Conservation (phyloP, 2,888 invertebrate genomes). For the Lasioglossum zephyrum region DNA sequence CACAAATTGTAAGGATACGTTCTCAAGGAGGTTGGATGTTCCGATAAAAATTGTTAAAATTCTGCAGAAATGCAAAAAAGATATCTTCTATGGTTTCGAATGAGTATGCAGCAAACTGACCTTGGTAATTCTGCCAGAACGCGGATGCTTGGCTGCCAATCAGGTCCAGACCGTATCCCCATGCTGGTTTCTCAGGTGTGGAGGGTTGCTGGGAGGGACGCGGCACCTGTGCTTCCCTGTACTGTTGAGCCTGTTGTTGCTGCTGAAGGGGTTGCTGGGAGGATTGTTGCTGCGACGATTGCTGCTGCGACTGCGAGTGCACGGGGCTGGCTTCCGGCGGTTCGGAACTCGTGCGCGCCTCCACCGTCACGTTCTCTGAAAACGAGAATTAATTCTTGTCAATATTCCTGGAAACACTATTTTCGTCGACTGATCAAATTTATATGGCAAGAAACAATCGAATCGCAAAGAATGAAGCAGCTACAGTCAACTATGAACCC, state of each 20-base stretch:
- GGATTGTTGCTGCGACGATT: slow-evolving; percentile 74
- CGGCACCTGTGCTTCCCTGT: slow-evolving; percentile 81
- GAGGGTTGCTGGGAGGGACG: slow-evolving; percentile 83
- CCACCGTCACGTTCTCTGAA: slow-evolving; percentile 80
- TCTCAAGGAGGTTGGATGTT: background rate
- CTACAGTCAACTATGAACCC: background rate
- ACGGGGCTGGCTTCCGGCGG: slow-evolving; percentile 81
- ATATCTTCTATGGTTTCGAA: background rate
- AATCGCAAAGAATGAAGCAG: too few species aligned
- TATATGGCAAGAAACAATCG: too few species aligned
- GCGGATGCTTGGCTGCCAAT: slow-evolving; percentile 92
- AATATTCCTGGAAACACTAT: background rate
- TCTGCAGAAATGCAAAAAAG: background rate
- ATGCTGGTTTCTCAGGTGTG: slow-evolving; percentile 86
- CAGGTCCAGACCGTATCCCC: slow-evolving; percentile 92
- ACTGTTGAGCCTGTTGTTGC: slow-evolving; percentile 82
- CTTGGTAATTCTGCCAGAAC: slow-evolving; percentile 97
- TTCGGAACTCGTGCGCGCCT: slow-evolving; percentile 80
- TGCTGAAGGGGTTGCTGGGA: slow-evolving; percentile 80
- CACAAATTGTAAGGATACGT: background rate
- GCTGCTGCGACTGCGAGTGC: slow-evolving; percentile 80
- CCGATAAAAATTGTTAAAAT: background rate
- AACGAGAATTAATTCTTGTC: background rate
- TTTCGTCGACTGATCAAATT: too few species aligned
- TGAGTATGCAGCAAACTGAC: slow-evolving; percentile 85